Percentiles rank a stretch among this genome's conserved stretches.
phyloP scores from a whole-genome alignment of 1,140 invertebrate genomes.

The Rhizoglyphus robini region DNA sequence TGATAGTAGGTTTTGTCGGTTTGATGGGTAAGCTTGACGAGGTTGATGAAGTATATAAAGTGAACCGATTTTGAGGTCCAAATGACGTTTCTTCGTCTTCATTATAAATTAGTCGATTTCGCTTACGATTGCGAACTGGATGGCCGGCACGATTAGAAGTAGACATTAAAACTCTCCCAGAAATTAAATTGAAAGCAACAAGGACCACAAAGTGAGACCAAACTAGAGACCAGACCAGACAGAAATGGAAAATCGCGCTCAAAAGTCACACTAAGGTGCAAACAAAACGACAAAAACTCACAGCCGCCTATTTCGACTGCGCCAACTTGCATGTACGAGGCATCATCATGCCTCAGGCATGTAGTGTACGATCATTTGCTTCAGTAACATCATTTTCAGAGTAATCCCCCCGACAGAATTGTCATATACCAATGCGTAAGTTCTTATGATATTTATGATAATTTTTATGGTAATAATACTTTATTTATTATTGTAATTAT shows the following conservation, averaged over 20 bases:
- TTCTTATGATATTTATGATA: no score
- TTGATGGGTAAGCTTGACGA: not conserved
- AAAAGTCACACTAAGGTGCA: not conserved
- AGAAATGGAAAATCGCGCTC: not conserved
- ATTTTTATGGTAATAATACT: no score
- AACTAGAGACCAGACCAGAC: no score
- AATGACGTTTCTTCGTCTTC: conserved; percentile 27
- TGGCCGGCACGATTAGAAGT: conserved; percentile 15
- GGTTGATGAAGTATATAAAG: not conserved
- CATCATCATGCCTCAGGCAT: no score
- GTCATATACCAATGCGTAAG: no score
- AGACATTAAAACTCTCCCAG: not conserved
- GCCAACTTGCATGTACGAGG: no score
- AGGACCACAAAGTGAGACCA: no score
- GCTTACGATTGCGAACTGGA: conserved; percentile 24
- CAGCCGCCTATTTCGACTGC: not conserved
- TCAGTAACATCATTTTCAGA: no score
- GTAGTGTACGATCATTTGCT: no score
- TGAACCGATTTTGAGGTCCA: not conserved
- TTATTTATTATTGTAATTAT: no score
- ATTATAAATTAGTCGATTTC: conserved; percentile 27
- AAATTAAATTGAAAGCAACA: no score
- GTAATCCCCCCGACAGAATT: no score
- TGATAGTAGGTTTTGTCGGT: not conserved
- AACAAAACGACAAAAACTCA: not conserved